Percentiles rank a stretch among this genome's conserved stretches.
Evolutionary conservation across 2,888 invertebrate species (phyloP).

Genomic region (Lottia scabra): DNA sequence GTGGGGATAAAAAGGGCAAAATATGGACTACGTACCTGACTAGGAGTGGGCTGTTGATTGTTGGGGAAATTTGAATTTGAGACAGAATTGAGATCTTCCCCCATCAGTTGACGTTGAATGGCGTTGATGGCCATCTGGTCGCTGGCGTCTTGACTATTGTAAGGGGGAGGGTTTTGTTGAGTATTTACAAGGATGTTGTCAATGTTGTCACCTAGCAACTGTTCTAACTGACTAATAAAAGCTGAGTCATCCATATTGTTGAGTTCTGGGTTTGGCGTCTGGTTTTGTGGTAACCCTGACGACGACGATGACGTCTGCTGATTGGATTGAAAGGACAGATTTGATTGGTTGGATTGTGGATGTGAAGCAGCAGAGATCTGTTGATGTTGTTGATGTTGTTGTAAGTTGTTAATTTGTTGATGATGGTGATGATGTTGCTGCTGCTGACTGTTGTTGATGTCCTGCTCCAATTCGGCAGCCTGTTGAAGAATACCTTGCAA

Average conservation of each 20-base stretch:
- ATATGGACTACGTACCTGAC: not conserved
- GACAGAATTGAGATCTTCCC: conserved; percentile 62
- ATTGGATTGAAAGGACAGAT: conserved; percentile 11
- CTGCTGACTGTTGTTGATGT: conserved; percentile 33
- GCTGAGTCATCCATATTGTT: conserved; percentile 35
- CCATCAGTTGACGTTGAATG: conserved; percentile 92
- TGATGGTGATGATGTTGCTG: conserved; percentile 20
- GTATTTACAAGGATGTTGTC: conserved; percentile 44
- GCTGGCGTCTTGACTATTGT: conserved; percentile 17
- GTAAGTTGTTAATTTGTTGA: conserved; percentile 13
- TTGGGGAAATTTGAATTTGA: not conserved
- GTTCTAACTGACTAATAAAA: conserved; percentile 54
- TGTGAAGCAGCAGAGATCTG: not conserved
- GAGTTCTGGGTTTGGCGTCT: not conserved
- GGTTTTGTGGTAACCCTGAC: conserved; percentile 19
- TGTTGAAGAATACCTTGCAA: conserved; percentile 88
- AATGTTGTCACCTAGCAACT: conserved; percentile 51
- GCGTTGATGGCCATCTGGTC: conserved; percentile 88
- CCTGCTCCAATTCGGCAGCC: conserved; percentile 79
- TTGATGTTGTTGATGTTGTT: conserved; percentile 16
- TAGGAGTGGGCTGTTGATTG: not conserved
- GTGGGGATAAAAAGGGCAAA: too few species aligned
- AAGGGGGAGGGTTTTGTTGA: conserved; percentile 14
- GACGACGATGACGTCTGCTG: conserved; percentile 21
- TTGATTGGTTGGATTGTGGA: not conserved